Base-by-base conservation (phyloP, 2,797 vertebrate genomes). In the Pseudochromis fuscus region DNA sequence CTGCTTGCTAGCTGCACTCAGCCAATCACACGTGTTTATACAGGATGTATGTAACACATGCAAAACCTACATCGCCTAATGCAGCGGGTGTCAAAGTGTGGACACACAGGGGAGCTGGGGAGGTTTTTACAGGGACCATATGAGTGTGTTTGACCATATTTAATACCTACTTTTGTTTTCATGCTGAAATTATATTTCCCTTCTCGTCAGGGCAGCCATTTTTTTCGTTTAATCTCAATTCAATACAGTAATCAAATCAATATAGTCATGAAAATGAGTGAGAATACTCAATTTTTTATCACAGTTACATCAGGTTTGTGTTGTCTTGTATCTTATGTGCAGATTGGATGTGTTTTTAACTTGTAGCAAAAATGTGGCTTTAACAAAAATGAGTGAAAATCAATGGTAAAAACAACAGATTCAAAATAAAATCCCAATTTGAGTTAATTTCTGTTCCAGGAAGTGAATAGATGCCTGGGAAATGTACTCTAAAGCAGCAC, bases 71-170 rank as follows among this genome's bases (percentile, higher is more conserved):
- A 4, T 7, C 2, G 21, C 18, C 8, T 15, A 18, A 44, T 7
- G 8, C n/a, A 50, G 23, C 37, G 59, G 18, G 55, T 49, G 51
- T 81, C 52, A 79, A 73, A 64, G 56, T 61, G 53, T 30, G 52
- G 64, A 59, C 60, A 23, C 33, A 50, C 12, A 15, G 25, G n/a
- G 44, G 56, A 21, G 25, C 7, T 2, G 2, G 5, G 18, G 30
- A 66, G 21, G 21, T 25, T 63, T 67, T 30, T 46, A 37, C 31
- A 48, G 27, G n/a, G 44, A 19, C 23, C 37, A 11, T 8, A 8
- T 1, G 3, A 28, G 31, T 8, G 13, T 21, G 52, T 25, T 57
- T n/a, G 9, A 7, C 25, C 12, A 15, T n/a, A 50, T 59, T 18
- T 7, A 1, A 2, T 4, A n/a, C 18, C 4, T 48, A n/a, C 13